These are phyloP conservation scores for Poecilus cupreus DNA, from an alignment of 2,888 invertebrate species.

Conservation along the genomic window DNA sequence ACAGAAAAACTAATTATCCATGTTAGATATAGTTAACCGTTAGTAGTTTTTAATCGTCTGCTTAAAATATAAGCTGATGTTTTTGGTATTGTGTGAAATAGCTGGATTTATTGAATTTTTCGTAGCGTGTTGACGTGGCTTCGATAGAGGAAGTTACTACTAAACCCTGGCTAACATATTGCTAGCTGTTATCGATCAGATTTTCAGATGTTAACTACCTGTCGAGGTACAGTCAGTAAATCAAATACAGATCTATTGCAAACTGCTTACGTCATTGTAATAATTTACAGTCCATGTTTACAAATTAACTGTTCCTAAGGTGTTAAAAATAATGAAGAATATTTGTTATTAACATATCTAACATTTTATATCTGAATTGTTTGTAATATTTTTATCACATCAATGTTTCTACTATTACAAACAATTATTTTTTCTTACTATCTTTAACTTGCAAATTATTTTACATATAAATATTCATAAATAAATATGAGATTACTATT, in stretches of 20 bases:
- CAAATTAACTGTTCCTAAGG: slow-evolving; percentile 57
- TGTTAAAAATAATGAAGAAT: slow-evolving; percentile 51
- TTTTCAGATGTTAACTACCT: slow-evolving; percentile 23
- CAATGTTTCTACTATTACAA: slow-evolving; percentile 16
- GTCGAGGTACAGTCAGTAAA: slow-evolving; percentile 9
- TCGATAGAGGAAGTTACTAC: slow-evolving; percentile 41
- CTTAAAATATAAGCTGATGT: not conserved
- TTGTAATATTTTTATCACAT: slow-evolving; percentile 51
- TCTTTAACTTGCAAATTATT: not conserved
- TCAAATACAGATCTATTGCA: slow-evolving; percentile 31
- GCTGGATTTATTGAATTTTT: slow-evolving; percentile 1
- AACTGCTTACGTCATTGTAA: slow-evolving; percentile 58
- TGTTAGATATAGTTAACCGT: not conserved
- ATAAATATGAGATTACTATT: not conserved
- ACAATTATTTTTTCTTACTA: not conserved
- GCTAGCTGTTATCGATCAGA: slow-evolving; percentile 47
- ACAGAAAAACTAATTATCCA: not conserved
- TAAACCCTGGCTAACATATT: slow-evolving; percentile 53
- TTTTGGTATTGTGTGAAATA: not conserved
- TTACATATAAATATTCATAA: slow-evolving; percentile 5
- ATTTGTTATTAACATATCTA: slow-evolving; percentile 58
- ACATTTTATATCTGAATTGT: slow-evolving; percentile 53
- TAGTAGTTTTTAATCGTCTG: too few species aligned
- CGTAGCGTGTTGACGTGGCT: slow-evolving; percentile 38
- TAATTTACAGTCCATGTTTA: slow-evolving; percentile 57